Evolutionary conservation across 2,113 vertebrate species (phyloP).

Genomic region (Dissostichus mawsoni): DNA sequence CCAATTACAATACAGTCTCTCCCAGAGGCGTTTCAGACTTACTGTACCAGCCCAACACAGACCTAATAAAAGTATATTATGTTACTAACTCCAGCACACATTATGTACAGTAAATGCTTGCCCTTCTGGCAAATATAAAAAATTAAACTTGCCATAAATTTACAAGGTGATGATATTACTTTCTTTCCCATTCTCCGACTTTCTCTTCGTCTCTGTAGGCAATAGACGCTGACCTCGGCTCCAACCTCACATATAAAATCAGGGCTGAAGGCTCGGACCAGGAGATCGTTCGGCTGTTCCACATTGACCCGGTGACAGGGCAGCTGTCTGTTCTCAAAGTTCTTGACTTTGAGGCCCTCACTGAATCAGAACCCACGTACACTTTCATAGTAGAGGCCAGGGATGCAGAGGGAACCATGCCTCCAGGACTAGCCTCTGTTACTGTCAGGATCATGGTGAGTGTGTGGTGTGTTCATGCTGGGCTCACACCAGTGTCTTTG

Average conservation of each 20-base stretch:
- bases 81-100: neutral
- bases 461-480: constrained; percentile 15
- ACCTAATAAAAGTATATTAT: constrained; percentile 27
- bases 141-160: constrained; percentile 28
- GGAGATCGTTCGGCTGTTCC: constrained; percentile 86
- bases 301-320: constrained; percentile 87
- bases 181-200: constrained; percentile 1
- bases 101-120: neutral
- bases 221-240: constrained; percentile 89
- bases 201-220: constrained; percentile 82
- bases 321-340: constrained; percentile 87
- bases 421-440: constrained; percentile 83
- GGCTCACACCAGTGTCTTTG: neutral
- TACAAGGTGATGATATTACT: constrained; percentile 2
- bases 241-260: constrained; percentile 93
- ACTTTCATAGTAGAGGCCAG: constrained; percentile 93
- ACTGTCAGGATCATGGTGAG: constrained; percentile 74
- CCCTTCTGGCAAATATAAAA: constrained; percentile 38
- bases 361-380: constrained; percentile 83
- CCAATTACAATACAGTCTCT: constrained; percentile 25
- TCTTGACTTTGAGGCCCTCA: constrained; percentile 93
- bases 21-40: constrained; percentile 24
- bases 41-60: neutral
- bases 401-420: constrained; percentile 91
- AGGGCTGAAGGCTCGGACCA: constrained; percentile 70